phyloP scores from a whole-genome alignment of 2,797 vertebrate genomes.

The Triplophysa yarkandensis region DNA sequence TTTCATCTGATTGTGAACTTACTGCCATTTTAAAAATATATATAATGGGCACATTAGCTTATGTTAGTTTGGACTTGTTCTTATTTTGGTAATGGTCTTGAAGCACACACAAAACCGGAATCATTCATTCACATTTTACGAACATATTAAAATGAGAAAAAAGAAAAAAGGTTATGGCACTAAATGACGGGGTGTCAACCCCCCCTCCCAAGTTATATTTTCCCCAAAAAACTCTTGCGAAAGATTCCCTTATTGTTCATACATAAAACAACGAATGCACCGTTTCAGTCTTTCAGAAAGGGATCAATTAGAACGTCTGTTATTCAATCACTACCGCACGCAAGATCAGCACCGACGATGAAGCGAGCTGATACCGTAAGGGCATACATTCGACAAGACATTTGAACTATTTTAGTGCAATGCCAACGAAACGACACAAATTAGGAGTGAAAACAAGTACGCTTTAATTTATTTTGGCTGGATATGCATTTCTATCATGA shows the following conservation, averaged over 20 bases:
- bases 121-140: slow-evolving; percentile 46
- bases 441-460: slow-evolving; percentile 26
- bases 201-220: not conserved
- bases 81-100: slow-evolving; percentile 45
- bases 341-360: slow-evolving; percentile 18
- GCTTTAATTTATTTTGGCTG: slow-evolving; percentile 25
- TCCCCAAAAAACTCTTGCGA: slow-evolving; percentile 17
- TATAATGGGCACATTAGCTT: slow-evolving; percentile 26
- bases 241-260: slow-evolving; percentile 18
- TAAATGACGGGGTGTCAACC: slow-evolving; percentile 13
- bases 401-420: slow-evolving; percentile 34
- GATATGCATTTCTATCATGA: slow-evolving; percentile 6
- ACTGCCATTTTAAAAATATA: slow-evolving; percentile 71
- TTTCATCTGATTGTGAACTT: slow-evolving; percentile 67
- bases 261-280: slow-evolving; percentile 9
- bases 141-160: slow-evolving; percentile 36
- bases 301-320: slow-evolving; percentile 16
- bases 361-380: slow-evolving; percentile 31
- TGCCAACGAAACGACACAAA: slow-evolving; percentile 24
- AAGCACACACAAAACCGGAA: slow-evolving; percentile 20
- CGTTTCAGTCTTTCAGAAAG: slow-evolving; percentile 19
- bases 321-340: slow-evolving; percentile 12
- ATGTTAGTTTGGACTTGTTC: slow-evolving; percentile 7
- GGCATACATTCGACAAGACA: slow-evolving; percentile 29
- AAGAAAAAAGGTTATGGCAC: slow-evolving; percentile 50